Conservation (phyloP, 2,113 vertebrate species). For the Turnix velox region DNA sequence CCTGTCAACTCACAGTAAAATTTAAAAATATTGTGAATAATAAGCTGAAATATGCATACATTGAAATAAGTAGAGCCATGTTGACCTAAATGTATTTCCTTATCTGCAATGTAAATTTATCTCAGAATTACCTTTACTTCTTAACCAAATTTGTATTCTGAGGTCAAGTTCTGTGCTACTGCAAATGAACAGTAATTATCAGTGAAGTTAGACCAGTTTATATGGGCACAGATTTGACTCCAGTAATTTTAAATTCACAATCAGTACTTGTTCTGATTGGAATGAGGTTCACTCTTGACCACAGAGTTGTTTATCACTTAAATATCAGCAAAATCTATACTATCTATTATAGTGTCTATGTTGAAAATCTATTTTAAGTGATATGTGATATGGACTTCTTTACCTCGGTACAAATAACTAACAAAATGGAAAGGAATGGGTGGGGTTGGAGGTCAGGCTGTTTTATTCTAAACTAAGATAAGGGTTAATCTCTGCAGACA, state of each 20-base stretch:
- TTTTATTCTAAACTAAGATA: not conserved
- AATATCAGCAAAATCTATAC: not conserved
- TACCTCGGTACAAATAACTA: not conserved
- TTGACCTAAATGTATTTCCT: not conserved
- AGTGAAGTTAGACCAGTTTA: not conserved
- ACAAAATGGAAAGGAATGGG: not conserved
- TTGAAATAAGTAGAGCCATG: not conserved
- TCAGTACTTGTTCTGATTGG: not conserved
- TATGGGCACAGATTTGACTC: not conserved
- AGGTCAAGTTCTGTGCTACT: not conserved
- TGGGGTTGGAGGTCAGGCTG: not conserved
- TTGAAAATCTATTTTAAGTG: too few relatives aligned
- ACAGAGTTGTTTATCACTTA: not conserved
- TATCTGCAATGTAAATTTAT: not conserved
- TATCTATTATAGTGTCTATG: too few relatives aligned
- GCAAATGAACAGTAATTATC: not conserved
- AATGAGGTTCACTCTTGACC: not conserved
- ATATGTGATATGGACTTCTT: not conserved
- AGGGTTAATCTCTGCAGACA: not conserved
- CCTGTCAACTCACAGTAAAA: not conserved
- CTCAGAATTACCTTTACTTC: not conserved
- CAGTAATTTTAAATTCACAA: not conserved
- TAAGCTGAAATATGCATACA: not conserved
- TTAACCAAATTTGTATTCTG: not conserved
- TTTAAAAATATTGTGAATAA: not conserved